Conservation (phyloP, 2,113 vertebrate species). For the Zapornia atra region DNA sequence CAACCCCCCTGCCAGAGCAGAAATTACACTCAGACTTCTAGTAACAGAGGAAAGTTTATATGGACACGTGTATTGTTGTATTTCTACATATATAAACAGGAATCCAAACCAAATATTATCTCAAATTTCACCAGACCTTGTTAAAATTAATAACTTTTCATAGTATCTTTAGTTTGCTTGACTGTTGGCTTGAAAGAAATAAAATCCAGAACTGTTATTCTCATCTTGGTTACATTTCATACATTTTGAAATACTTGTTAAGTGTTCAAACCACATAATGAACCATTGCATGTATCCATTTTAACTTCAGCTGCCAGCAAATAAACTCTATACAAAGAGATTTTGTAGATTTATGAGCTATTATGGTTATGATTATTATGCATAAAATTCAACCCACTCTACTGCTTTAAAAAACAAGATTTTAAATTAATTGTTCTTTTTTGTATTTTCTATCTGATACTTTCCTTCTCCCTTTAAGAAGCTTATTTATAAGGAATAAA, state of each 20-base stretch:
- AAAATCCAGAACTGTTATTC: neutral
- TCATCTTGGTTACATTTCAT: neutral
- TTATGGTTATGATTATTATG: neutral
- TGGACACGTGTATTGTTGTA: neutral
- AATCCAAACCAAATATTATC: neutral
- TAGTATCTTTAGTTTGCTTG: neutral
- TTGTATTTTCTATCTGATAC: neutral
- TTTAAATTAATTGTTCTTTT: neutral
- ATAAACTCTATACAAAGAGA: neutral
- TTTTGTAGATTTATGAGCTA: neutral
- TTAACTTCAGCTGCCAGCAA: neutral
- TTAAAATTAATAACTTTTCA: neutral
- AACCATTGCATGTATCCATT: neutral
- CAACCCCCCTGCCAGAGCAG: neutral
- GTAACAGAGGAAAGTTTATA: neutral
- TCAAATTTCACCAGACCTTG: neutral
- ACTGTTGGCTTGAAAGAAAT: neutral
- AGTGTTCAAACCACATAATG: neutral
- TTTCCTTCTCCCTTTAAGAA: neutral
- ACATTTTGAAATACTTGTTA: neutral
- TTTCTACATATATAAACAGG: neutral
- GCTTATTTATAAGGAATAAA: neutral
- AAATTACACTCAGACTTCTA: neutral
- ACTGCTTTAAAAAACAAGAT: neutral
- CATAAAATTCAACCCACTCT: neutral